These are phyloP conservation scores for Lophotriccus pileatus DNA, from an alignment of 2,797 vertebrate species.

Conservation along the genomic window DNA sequence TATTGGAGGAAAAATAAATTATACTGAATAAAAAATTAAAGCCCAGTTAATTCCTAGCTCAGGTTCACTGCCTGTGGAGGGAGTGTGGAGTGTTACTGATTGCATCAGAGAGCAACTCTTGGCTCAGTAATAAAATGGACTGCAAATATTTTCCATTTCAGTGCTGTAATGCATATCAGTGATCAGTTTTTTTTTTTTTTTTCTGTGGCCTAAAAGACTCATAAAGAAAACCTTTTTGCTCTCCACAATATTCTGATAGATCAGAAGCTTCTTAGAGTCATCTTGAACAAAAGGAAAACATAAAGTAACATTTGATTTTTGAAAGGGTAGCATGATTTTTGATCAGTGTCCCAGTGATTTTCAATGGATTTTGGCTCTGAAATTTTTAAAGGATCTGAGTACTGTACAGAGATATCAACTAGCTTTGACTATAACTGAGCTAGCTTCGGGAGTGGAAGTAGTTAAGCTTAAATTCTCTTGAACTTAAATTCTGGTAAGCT, in stretches of 20 bases:
- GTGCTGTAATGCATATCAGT: neutral
- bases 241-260: neutral
- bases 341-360: neutral
- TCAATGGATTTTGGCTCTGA: neutral
- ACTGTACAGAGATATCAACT: neutral
- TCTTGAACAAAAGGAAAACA: neutral
- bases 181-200: neutral
- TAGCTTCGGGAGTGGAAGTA: neutral
- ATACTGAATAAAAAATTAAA: neutral
- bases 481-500: neutral
- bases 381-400: neutral
- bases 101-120: neutral
- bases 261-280: neutral
- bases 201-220: neutral
- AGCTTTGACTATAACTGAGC: neutral
- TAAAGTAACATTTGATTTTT: neutral
- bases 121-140: neutral
- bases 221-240: accelerated
- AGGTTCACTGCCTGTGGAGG: neutral
- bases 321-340: neutral
- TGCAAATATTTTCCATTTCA: neutral
- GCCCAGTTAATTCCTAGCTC: neutral
- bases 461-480: too few species aligned
- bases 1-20: neutral
- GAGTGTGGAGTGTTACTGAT: neutral